These are phyloP conservation scores for Fulmarus glacialis DNA, from an alignment of 2,113 vertebrate genomes.

Conservation along the genomic window DNA sequence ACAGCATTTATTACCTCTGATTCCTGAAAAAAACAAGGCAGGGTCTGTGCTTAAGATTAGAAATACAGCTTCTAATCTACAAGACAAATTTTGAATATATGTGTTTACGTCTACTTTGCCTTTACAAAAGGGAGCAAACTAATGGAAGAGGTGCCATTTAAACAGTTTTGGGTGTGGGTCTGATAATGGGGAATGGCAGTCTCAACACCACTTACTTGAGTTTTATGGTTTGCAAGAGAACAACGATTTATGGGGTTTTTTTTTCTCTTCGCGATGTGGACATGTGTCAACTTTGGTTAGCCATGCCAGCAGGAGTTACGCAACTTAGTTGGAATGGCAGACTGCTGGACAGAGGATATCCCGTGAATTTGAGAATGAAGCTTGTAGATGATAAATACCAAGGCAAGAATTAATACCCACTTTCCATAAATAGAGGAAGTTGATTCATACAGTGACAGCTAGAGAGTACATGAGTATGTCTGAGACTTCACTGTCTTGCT, in stretches of 20 bases:
- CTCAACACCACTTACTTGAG: not conserved
- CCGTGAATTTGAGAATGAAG: conserved; percentile 35
- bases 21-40: not conserved
- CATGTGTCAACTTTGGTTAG: not conserved
- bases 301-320: conserved; percentile 6
- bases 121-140: not conserved
- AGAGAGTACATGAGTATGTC: not conserved
- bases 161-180: not conserved
- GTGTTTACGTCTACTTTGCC: not conserved
- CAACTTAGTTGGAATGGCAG: not conserved
- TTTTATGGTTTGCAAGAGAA: not conserved
- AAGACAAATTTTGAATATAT: not conserved
- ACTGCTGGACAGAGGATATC: not conserved
- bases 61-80: not conserved
- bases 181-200: not conserved
- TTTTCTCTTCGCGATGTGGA: not conserved
- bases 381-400: conserved; percentile 31
- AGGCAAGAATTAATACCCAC: conserved; percentile 16
- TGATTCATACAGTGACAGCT: conserved; percentile 51
- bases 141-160: not conserved
- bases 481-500: conserved; percentile 1
- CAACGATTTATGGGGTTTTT: not conserved
- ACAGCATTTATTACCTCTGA: not conserved
- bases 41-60: not conserved
- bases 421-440: conserved; percentile 70